Evolutionary conservation across 2,797 vertebrate genomes (phyloP).

Genomic region (Phataginus tricuspis): DNA sequence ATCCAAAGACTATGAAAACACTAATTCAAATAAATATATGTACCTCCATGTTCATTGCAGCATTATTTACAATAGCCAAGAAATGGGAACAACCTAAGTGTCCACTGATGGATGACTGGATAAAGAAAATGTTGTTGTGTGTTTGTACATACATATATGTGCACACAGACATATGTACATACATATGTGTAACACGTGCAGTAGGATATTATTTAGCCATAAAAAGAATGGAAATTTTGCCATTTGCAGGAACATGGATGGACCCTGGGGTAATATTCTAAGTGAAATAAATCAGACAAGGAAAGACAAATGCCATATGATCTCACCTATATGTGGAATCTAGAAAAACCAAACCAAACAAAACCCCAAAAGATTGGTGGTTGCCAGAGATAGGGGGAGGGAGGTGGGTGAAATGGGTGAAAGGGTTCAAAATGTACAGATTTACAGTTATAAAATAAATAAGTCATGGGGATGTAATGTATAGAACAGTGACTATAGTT

Average conservation of each 20-base stretch:
- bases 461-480: background rate
- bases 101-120: background rate
- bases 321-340: background rate
- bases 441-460: background rate
- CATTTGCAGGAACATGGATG: background rate
- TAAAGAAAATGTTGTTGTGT: background rate
- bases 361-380: background rate
- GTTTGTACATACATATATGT: no score
- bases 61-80: no score
- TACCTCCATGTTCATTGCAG: no score
- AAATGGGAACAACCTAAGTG: no score
- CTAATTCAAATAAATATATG: background rate
- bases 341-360: background rate
- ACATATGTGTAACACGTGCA: background rate
- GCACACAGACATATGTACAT: no score
- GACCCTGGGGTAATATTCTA: background rate
- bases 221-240: background rate
- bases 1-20: background rate
- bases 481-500: background rate
- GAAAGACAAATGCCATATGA: background rate
- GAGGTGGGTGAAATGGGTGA: background rate
- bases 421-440: background rate
- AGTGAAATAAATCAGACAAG: background rate
- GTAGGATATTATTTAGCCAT: background rate
- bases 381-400: background rate